Base-by-base conservation (phyloP, 2,888 invertebrate genomes). In the Cheilosia grossa region DNA sequence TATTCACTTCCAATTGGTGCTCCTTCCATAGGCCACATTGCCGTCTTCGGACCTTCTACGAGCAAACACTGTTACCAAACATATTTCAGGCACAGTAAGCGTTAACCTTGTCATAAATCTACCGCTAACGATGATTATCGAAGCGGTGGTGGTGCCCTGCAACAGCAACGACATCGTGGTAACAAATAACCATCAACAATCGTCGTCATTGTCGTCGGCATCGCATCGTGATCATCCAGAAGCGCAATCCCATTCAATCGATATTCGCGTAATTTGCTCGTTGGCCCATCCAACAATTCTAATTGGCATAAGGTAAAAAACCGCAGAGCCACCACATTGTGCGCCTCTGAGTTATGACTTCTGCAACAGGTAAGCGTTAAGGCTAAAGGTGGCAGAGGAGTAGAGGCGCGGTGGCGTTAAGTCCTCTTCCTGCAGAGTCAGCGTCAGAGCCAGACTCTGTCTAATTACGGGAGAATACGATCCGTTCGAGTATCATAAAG, bases 81-180 rank as follows among this genome's bases (percentile, higher is more conserved):
- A 49, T 47, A 56, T 56, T 33, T 66, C 47, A 27, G 47, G 19
- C 61, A 59, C 53, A 74, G 37, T 75, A 70, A 85, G 59, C 75
- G 75, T 75, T 75, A 81, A 81, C 81, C 85, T 81, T 81, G 85
- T 81, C 85, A 85, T 85, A 81, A 85, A 85, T 85, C 66, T 66
- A 58, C 70, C 66, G 59, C 81, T 81, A 64, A 75, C 63, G 80
- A 81, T 81, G 81, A 81, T 77, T 81, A 81, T 81, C 72, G 66
- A 56, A 75, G 59, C 47, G 42, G n/a, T 15, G 56, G 67, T 30
- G 53, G 85, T 19, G 64, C 64, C 70, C 47, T 53, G 40, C 54
- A 66, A 77, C 47, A 30, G 61, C 47, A n/a, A 42, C 58, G 79
- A 79, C 58, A 64, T 59, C 58, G 59, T 73, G 64, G 64, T 17